Conservation (phyloP, 2,888 invertebrate genomes). For the Xiphydria camelus region DNA sequence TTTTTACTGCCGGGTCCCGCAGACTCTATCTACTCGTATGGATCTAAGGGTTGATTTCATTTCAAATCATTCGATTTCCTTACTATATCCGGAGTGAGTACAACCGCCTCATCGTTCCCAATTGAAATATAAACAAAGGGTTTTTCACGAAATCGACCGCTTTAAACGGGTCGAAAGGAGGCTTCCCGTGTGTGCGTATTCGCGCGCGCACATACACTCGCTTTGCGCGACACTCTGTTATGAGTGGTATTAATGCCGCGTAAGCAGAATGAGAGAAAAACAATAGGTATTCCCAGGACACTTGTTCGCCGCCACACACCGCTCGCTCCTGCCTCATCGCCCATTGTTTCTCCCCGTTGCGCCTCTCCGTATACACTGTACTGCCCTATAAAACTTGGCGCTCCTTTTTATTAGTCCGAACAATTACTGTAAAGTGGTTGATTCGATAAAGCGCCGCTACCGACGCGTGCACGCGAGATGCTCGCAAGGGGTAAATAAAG, state of each 20-base stretch:
- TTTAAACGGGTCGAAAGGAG: too few species aligned
- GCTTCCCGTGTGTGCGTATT: too few species aligned
- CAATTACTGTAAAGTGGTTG: constrained; percentile 34
- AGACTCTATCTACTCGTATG: too few species aligned
- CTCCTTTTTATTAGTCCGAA: constrained; percentile 26
- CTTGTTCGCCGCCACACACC: constrained; percentile 13
- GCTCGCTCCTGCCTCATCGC: constrained; percentile 9
- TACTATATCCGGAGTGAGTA: too few species aligned
- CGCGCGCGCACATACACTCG: too few species aligned
- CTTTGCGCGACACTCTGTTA: background rate
- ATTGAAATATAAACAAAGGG: too few species aligned
- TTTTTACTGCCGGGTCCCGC: too few species aligned
- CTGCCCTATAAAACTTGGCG: constrained; percentile 11
- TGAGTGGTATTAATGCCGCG: constrained; percentile 32
- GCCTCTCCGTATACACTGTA: background rate
- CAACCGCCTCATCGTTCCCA: too few species aligned
- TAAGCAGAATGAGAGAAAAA: constrained; percentile 13
- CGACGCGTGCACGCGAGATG: constrained; percentile 2
- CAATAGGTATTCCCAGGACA: constrained; percentile 19
- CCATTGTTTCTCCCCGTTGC: constrained; percentile 11
- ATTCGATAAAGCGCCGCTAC: constrained; percentile 22
- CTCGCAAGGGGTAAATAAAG: constrained; percentile 28
- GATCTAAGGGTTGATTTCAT: too few species aligned
- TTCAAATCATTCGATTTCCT: too few species aligned
- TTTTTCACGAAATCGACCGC: too few species aligned